These are phyloP conservation scores for Lochmaea capreae DNA, from an alignment of 2,888 invertebrate species.

Conservation along the genomic window DNA sequence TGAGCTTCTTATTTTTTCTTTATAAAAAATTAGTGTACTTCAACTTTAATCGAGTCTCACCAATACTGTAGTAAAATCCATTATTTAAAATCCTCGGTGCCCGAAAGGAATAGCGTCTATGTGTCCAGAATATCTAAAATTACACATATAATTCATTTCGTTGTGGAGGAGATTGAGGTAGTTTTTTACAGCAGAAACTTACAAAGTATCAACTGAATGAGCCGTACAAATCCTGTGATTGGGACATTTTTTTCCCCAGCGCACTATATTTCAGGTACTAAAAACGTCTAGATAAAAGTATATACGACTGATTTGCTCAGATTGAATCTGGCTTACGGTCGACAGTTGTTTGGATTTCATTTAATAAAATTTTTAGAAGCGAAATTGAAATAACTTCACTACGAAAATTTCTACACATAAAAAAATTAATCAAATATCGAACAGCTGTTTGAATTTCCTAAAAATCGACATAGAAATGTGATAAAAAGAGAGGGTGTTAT, in stretches of 20 bases:
- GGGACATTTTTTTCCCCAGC: constrained; percentile 23
- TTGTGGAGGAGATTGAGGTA: constrained; percentile 22
- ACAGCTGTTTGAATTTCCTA: neutral
- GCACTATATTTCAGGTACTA: constrained; percentile 25
- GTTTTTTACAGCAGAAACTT: constrained; percentile 19
- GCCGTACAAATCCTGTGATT: constrained; percentile 26
- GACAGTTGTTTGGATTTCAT: neutral
- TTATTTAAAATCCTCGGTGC: neutral
- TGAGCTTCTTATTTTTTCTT: no score
- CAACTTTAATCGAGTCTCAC: neutral
- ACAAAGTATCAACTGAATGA: constrained; percentile 28
- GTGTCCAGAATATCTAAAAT: constrained; percentile 26
- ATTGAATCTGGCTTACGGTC: neutral
- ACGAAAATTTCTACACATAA: neutral
- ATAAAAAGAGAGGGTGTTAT: no score
- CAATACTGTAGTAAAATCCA: neutral
- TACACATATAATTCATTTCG: constrained; percentile 31
- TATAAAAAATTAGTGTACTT: neutral
- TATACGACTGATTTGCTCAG: constrained; percentile 6
- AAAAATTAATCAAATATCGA: neutral
- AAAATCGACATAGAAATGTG: no score
- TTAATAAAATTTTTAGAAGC: neutral
- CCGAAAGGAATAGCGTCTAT: constrained; percentile 22
- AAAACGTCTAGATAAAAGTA: constrained; percentile 30
- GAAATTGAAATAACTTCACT: neutral